Conservation (phyloP, 2,797 vertebrate species). For the Otolemur crassicaudatus region DNA sequence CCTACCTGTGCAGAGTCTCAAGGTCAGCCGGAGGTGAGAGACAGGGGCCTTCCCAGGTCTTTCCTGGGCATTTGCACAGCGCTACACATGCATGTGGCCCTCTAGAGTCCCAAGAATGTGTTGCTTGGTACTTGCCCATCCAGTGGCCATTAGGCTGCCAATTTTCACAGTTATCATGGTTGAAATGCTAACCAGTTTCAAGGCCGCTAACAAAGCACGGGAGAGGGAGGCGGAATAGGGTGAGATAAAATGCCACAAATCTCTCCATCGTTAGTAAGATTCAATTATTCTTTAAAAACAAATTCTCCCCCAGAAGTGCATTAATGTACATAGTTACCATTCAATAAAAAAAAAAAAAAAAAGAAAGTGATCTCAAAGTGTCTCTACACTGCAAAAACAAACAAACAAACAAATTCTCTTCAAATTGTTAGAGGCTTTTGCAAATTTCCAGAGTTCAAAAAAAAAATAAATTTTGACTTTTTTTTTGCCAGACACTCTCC, state of each 20-base stretch:
- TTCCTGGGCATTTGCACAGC: not conserved
- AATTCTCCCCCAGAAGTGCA: too few species aligned
- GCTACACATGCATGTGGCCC: fast-evolving
- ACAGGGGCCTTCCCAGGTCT: not conserved
- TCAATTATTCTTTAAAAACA: too few species aligned
- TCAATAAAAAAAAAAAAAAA: too few species aligned
- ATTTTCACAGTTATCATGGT: fast-evolving
- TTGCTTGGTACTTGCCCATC: too few species aligned
- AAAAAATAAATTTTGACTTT: not conserved
- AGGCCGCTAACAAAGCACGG: fast-evolving
- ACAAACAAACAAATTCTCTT: too few species aligned
- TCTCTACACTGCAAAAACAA: too few species aligned
- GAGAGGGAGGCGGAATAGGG: not conserved
- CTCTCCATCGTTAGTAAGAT: not conserved
- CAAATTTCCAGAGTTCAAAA: not conserved
- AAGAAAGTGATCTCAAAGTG: too few species aligned
- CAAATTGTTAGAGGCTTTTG: not conserved
- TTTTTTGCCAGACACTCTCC: not conserved
- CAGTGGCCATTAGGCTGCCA: not conserved
- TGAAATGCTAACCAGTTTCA: not conserved
- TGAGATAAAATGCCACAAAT: too few species aligned
- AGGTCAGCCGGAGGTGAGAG: not conserved
- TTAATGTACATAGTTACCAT: too few species aligned
- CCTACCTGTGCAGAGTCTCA: not conserved
- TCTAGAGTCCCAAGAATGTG: not conserved